Evolutionary conservation across 2,113 vertebrate species (phyloP).

Genomic region (Sapajus apella): DNA sequence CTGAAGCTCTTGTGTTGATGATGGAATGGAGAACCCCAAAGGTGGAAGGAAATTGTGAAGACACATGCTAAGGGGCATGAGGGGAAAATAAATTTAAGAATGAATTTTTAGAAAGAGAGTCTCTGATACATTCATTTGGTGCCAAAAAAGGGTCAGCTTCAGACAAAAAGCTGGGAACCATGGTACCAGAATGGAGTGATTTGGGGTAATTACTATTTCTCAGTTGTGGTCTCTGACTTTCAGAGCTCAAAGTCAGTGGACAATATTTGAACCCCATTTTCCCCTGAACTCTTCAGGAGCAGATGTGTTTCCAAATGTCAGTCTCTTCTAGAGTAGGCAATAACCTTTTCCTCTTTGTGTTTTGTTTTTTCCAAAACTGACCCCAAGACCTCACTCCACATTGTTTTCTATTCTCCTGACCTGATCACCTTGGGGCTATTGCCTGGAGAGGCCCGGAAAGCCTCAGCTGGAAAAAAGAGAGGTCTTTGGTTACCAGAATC

Average conservation of each 20-base stretch:
- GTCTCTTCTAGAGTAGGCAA: background rate
- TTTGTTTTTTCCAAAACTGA: slow-evolving; percentile 16
- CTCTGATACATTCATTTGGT: background rate
- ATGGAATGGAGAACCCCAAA: background rate
- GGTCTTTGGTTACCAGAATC: background rate
- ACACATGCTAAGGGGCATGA: background rate
- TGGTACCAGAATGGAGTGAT: background rate
- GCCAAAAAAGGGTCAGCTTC: background rate
- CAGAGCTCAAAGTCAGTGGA: background rate
- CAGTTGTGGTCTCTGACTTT: background rate
- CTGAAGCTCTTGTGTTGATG: background rate
- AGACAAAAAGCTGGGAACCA: background rate
- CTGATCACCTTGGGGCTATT: background rate
- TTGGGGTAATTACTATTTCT: background rate
- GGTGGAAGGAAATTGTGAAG: background rate
- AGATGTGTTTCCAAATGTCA: slow-evolving; percentile 55
- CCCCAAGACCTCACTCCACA: background rate
- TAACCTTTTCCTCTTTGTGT: slow-evolving; percentile 41
- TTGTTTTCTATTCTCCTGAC: slow-evolving; percentile 46
- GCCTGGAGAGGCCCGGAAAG: background rate
- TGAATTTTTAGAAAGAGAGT: background rate
- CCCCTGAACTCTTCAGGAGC: slow-evolving; percentile 22
- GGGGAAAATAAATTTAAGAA: background rate
- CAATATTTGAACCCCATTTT: background rate
- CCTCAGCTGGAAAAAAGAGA: background rate